These are phyloP conservation scores for Eilema caniola DNA, from an alignment of 2,888 invertebrate species.

Conservation along the genomic window DNA sequence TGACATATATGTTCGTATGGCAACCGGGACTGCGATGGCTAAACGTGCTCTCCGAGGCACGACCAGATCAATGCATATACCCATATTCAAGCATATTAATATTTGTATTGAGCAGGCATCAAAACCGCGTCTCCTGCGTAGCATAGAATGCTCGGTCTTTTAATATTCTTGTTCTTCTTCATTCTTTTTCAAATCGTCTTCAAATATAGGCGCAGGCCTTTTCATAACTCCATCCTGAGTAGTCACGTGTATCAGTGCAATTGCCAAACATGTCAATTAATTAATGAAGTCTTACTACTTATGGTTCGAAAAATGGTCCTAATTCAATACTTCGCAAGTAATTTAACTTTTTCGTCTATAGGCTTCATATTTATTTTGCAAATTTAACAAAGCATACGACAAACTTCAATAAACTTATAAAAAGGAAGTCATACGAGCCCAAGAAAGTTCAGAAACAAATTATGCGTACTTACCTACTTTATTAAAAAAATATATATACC, in stretches of 20 bases:
- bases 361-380: slow-evolving; percentile 21
- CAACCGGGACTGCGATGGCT: too few relatives aligned
- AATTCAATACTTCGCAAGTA: background rate
- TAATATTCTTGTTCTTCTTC: too few relatives aligned
- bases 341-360: background rate
- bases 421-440: slow-evolving; percentile 27
- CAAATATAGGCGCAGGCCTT: too few relatives aligned
- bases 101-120: too few relatives aligned
- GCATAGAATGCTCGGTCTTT: too few relatives aligned
- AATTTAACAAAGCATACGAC: slow-evolving; percentile 30
- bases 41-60: too few relatives aligned
- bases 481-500: slow-evolving; percentile 16
- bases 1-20: too few relatives aligned
- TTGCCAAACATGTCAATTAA: background rate
- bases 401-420: slow-evolving; percentile 31
- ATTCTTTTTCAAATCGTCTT: too few relatives aligned
- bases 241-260: background rate
- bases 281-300: background rate
- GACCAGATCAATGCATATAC: too few relatives aligned
- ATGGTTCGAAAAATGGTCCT: background rate
- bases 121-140: too few relatives aligned
- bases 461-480: slow-evolving; percentile 14
- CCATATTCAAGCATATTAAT: too few relatives aligned
- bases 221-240: background rate
- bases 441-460: slow-evolving; percentile 36